These are phyloP conservation scores for Rostratula benghalensis DNA, from an alignment of 2,113 vertebrate species.

Conservation along the genomic window DNA sequence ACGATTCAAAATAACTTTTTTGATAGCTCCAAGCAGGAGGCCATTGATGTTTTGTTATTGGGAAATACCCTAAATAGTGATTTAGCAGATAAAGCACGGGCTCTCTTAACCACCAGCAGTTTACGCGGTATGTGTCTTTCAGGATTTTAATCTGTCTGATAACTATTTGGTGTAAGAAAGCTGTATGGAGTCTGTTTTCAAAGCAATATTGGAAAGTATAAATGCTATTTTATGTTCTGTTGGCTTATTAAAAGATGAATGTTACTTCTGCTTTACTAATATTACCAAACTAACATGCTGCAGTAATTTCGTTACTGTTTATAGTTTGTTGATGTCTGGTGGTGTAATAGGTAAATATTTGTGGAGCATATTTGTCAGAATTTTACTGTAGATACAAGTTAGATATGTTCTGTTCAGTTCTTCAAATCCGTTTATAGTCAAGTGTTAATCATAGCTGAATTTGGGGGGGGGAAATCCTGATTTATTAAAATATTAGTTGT, in stretches of 20 bases:
- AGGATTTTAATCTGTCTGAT: slow-evolving; percentile 67
- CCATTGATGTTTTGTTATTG: slow-evolving; percentile 94
- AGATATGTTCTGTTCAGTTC: not conserved
- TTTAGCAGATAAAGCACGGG: slow-evolving; percentile 97
- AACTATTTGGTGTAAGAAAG: slow-evolving; percentile 57
- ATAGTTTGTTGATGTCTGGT: not conserved
- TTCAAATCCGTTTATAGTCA: not conserved
- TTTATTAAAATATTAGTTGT: not conserved
- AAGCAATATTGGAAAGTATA: slow-evolving; percentile 38
- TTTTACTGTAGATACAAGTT: not conserved
- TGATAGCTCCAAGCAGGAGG: slow-evolving; percentile 98
- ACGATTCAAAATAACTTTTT: slow-evolving; percentile 99
- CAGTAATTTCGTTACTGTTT: not conserved
- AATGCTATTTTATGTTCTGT: slow-evolving; percentile 31
- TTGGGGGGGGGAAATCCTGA: not conserved
- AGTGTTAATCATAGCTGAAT: not conserved
- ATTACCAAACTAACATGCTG: not conserved
- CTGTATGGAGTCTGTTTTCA: slow-evolving; percentile 42
- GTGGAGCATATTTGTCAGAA: not conserved
- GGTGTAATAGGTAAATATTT: not conserved
- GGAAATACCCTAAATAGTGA: slow-evolving; percentile 98
- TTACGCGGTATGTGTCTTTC: slow-evolving; percentile 87
- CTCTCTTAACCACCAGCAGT: slow-evolving; percentile 95
- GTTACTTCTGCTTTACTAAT: slow-evolving; percentile 62
- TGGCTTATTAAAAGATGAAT: not conserved